phyloP scores from a whole-genome alignment of 2,113 vertebrate genomes.

The Phrynocephalus versicolor region DNA sequence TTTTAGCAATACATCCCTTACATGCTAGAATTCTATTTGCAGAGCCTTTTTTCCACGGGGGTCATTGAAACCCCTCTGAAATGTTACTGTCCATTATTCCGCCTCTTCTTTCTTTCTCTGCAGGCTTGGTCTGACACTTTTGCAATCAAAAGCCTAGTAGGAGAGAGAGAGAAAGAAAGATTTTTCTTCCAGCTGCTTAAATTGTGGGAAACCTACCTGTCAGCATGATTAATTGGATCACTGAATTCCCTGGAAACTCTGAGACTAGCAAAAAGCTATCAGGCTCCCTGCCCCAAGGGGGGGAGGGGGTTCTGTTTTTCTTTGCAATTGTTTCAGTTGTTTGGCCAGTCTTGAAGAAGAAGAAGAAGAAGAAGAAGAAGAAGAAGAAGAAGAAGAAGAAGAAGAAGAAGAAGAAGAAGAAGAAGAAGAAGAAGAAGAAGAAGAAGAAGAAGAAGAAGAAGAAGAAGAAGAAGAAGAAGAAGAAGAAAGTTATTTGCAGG shows the following conservation, averaged over 20 bases:
- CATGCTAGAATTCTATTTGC: neutral
- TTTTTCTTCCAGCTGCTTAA: conserved; percentile 8
- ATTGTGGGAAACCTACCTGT: neutral
- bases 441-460: too few species aligned
- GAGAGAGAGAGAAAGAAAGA: neutral
- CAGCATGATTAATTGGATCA: conserved; percentile 6
- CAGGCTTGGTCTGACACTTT: neutral
- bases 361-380: too few species aligned
- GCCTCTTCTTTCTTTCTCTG: neutral
- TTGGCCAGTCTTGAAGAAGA: neutral
- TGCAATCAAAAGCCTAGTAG: neutral
- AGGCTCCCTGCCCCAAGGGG: neutral
- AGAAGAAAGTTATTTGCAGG: neutral
- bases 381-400: too few species aligned
- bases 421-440: too few species aligned
- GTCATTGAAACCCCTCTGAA: neutral
- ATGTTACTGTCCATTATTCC: neutral
- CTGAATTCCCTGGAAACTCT: neutral
- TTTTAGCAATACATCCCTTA: neutral
- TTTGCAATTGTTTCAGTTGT: neutral
- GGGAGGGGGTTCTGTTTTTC: neutral
- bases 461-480: neutral
- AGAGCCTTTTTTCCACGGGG: neutral
- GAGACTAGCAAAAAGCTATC: conserved; percentile 1
- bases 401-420: too few species aligned